These are phyloP conservation scores for Xiphophorus birchmanni DNA, from an alignment of 2,797 vertebrate species.

Conservation along the genomic window DNA sequence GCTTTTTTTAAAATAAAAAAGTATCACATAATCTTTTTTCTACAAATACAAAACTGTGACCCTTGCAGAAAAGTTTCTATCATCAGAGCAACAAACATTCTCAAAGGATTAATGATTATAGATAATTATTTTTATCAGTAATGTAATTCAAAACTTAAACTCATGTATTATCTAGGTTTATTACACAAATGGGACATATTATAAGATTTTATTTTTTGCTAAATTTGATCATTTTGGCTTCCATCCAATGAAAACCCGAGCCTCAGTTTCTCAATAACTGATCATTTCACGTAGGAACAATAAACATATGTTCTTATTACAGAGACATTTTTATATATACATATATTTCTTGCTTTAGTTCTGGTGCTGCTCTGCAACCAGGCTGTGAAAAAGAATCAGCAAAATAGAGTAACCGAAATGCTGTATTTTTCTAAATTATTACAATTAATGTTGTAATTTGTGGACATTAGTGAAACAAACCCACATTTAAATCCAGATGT, in stretches of 20 bases:
- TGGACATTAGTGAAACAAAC: constrained; percentile 2
- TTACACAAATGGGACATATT: not conserved
- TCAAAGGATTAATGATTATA: not conserved
- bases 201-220: not conserved
- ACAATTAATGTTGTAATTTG: not conserved
- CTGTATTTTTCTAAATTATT: constrained; percentile 6
- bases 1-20: not conserved
- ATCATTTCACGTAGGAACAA: not conserved
- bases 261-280: not conserved
- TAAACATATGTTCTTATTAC: not conserved
- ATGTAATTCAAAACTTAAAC: not conserved
- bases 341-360: not conserved
- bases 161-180: not conserved
- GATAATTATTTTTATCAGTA: not conserved
- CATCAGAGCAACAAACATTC: not conserved
- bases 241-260: not conserved
- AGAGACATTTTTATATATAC: no score
- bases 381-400: constrained; percentile 15
- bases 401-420: constrained; percentile 12
- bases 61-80: not conserved
- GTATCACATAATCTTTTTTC: not conserved
- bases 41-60: constrained; percentile 1
- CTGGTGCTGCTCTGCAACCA: not conserved
- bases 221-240: not conserved
- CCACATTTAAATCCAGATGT: constrained; percentile 7